Evolutionary conservation across 2,113 vertebrate species (phyloP).

Genomic region (Oreochromis aureus): DNA sequence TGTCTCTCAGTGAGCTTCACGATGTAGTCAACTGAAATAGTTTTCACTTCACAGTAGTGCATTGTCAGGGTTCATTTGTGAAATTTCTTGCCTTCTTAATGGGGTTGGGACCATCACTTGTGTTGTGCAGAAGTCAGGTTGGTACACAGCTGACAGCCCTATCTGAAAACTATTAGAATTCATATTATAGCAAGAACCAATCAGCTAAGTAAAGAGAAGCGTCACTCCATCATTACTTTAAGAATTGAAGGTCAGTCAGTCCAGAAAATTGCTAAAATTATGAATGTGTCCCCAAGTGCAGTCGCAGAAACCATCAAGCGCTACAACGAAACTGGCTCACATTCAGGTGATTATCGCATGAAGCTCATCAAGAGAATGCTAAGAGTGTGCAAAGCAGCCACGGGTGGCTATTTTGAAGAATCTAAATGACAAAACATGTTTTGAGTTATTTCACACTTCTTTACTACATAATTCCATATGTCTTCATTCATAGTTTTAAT

Average conservation of each 20-base stretch:
- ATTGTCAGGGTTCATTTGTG: not conserved
- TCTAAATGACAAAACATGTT: too few relatives aligned
- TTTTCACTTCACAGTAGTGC: not conserved
- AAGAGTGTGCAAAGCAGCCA: too few relatives aligned
- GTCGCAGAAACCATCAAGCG: not conserved
- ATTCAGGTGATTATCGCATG: too few relatives aligned
- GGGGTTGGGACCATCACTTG: not conserved
- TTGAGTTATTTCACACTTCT: too few relatives aligned
- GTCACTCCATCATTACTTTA: not conserved
- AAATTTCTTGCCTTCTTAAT: not conserved
- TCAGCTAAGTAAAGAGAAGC: not conserved
- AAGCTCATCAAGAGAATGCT: too few relatives aligned
- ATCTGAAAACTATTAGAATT: not conserved
- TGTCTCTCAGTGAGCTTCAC: too few relatives aligned
- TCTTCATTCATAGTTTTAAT: not conserved
- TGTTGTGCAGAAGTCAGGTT: not conserved
- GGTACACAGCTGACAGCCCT: not conserved
- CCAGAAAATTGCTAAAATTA: not conserved
- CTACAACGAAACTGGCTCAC: not conserved
- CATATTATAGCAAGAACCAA: not conserved
- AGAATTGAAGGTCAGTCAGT: not conserved
- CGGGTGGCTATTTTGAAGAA: too few relatives aligned
- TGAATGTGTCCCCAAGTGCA: not conserved
- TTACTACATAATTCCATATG: not conserved
- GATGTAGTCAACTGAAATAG: not conserved